phyloP scores from a whole-genome alignment of 2,888 invertebrate genomes.

The Tachina lurida region DNA sequence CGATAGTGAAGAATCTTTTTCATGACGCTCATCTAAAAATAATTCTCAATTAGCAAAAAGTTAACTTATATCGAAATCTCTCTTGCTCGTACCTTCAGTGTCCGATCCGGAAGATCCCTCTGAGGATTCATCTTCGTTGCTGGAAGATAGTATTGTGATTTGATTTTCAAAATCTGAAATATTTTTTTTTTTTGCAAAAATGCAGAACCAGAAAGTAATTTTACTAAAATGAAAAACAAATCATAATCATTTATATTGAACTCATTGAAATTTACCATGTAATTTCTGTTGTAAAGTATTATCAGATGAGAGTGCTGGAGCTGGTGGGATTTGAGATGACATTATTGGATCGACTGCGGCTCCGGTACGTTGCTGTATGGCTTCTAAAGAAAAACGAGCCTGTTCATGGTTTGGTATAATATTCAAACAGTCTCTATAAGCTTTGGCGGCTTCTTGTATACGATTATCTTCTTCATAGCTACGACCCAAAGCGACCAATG shows the following conservation, averaged over 20 bases:
- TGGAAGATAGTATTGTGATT: conserved; percentile 55
- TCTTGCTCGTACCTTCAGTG: conserved; percentile 55
- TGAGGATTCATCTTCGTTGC: conserved; percentile 64
- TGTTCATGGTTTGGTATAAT: conserved; percentile 94
- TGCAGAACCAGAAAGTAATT: background rate
- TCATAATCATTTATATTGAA: background rate
- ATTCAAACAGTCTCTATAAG: conserved; percentile 91
- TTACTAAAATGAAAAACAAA: conserved; percentile 2
- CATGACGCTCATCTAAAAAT: conserved; percentile 26
- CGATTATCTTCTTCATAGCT: conserved; percentile 95
- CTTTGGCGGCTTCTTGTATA: conserved; percentile 91
- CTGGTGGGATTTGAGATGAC: background rate
- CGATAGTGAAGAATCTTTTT: conserved; percentile 88
- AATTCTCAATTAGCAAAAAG: background rate
- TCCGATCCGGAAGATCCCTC: conserved; percentile 55
- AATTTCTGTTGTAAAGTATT: conserved; percentile 48
- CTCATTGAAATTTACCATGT: conserved; percentile 39
- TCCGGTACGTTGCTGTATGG: conserved; percentile 87
- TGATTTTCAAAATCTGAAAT: conserved; percentile 60
- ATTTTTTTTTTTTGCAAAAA: background rate
- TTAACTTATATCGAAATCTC: background rate
- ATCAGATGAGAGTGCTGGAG: conserved; percentile 56
- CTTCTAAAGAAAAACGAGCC: conserved; percentile 92
- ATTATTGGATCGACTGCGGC: conserved; percentile 71
- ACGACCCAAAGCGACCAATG: conserved; percentile 93